A percentile compares a stretch with the other conserved stretches of the same genome.
Evolutionary conservation across 2,113 vertebrate genomes (phyloP).

Genomic region (Neomonachus schauinslandi): DNA sequence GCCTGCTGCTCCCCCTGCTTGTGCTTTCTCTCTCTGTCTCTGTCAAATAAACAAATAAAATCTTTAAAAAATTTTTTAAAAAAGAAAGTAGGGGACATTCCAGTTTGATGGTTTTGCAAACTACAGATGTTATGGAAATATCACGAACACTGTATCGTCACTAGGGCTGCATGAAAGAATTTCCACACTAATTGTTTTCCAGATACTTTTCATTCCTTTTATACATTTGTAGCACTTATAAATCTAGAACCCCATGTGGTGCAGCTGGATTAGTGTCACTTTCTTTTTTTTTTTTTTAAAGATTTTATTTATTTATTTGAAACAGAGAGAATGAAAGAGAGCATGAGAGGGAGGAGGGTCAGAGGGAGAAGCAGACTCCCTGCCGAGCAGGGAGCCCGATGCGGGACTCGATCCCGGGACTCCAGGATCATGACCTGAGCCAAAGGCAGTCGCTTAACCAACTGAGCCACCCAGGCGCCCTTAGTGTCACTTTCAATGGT

Average conservation of each 20-base stretch:
- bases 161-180: background rate
- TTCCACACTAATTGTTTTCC: background rate
- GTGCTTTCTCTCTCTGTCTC: background rate
- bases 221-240: background rate
- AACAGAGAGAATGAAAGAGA: too few species aligned
- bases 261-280: background rate
- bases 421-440: too few species aligned
- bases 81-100: background rate
- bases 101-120: background rate
- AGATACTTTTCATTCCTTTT: background rate
- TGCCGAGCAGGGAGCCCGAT: too few species aligned
- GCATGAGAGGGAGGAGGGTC: too few species aligned
- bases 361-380: too few species aligned
- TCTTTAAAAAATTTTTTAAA: too few species aligned
- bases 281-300: too few species aligned
- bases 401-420: too few species aligned
- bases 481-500: background rate
- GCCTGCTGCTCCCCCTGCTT: background rate
- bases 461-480: too few species aligned
- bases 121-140: background rate
- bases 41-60: background rate
- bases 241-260: background rate
- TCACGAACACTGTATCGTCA: background rate
- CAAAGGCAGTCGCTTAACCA: too few species aligned
- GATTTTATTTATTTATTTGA: too few species aligned